phyloP scores from a whole-genome alignment of 2,888 invertebrate species.

The Xanthostigma xanthostigma region DNA sequence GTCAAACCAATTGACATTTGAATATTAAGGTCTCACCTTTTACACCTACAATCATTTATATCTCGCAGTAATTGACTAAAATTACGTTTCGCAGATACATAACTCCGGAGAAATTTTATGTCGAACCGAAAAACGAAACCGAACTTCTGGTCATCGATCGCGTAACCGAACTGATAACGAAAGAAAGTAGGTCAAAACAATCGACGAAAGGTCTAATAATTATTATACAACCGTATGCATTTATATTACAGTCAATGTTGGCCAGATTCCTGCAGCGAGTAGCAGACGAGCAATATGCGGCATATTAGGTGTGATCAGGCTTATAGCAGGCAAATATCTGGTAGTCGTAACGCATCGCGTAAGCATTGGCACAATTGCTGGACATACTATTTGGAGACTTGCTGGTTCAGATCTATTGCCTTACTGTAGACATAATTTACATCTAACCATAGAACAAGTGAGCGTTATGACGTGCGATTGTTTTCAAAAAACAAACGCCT shows the following conservation, averaged over 20 bases:
- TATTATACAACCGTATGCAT: not conserved
- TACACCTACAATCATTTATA: constrained; percentile 5
- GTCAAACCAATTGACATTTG: not conserved
- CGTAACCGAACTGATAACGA: constrained; percentile 28
- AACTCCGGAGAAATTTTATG: constrained; percentile 78
- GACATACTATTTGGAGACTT: constrained; percentile 64
- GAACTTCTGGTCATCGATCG: constrained; percentile 77
- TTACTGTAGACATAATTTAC: constrained; percentile 68
- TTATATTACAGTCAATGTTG: constrained; percentile 30
- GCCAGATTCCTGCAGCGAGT: constrained; percentile 46
- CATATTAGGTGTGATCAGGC: constrained; percentile 68
- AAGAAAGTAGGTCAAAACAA: constrained; percentile 14
- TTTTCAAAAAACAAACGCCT: not conserved
- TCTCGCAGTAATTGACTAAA: constrained; percentile 8
- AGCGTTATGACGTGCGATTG: constrained; percentile 1
- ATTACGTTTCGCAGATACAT: constrained; percentile 46
- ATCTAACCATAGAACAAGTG: constrained; percentile 69
- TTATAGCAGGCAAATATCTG: constrained; percentile 76
- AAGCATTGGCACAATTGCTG: constrained; percentile 65
- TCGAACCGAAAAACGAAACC: constrained; percentile 63
- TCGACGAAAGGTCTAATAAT: not conserved
- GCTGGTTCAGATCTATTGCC: constrained; percentile 72
- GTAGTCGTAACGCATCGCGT: constrained; percentile 76
- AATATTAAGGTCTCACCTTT: constrained; percentile 3
- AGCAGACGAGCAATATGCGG: constrained; percentile 66